Conservation (phyloP, 1,140 invertebrate genomes). For the Drosophila mauritiana region DNA sequence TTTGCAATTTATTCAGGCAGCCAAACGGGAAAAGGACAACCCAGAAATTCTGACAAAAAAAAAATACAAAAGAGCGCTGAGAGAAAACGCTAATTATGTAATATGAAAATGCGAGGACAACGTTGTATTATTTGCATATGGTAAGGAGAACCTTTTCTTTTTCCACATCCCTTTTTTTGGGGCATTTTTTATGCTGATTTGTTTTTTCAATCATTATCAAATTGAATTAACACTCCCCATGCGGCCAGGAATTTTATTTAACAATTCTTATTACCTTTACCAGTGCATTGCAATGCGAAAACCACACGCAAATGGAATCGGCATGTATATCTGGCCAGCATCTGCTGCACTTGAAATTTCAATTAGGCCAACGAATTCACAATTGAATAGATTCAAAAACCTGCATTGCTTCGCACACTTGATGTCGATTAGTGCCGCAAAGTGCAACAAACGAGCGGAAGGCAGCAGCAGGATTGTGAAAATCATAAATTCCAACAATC, state of each 20-base stretch:
- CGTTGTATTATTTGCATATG: slow-evolving; percentile 78
- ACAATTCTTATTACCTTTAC: slow-evolving; percentile 10
- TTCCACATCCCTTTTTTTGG: slow-evolving; percentile 13
- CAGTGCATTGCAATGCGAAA: slow-evolving; percentile 9
- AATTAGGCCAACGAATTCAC: slow-evolving; percentile 35
- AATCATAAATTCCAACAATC: slow-evolving; percentile 27
- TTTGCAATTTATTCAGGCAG: slow-evolving; percentile 77
- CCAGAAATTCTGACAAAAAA: slow-evolving; percentile 5
- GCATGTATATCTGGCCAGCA: neutral
- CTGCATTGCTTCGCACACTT: slow-evolving; percentile 1
- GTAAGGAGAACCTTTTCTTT: slow-evolving; percentile 62
- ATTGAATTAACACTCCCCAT: slow-evolving; percentile 75
- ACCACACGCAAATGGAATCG: slow-evolving; percentile 23
- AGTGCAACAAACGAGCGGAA: slow-evolving; percentile 33
- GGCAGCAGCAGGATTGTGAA: slow-evolving; percentile 21
- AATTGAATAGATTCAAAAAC: slow-evolving; percentile 32
- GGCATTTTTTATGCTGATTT: slow-evolving; percentile 6
- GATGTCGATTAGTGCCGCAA: slow-evolving; percentile 41
- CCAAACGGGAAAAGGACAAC: slow-evolving; percentile 30
- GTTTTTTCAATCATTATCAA: slow-evolving; percentile 56
- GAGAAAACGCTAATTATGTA: slow-evolving; percentile 73
- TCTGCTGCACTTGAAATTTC: slow-evolving; percentile 41
- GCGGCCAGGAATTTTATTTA: slow-evolving; percentile 18
- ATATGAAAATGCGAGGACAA: slow-evolving; percentile 79
- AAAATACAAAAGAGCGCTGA: slow-evolving; percentile 14